Conservation (phyloP, 2,797 vertebrate species). For the Helicolenus hilgendorfi region DNA sequence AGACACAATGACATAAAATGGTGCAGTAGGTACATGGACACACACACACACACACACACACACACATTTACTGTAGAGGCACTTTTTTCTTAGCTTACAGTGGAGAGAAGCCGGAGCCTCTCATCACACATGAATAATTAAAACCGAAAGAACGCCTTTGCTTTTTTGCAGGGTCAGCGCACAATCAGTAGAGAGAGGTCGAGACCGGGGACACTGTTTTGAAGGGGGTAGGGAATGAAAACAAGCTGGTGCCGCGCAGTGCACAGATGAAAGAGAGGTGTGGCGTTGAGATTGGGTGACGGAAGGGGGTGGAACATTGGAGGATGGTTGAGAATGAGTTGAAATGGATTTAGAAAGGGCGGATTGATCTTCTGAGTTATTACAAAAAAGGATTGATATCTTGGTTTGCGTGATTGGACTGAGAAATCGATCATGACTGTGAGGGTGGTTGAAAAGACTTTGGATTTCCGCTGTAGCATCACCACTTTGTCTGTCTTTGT, state of each 20-base stretch:
- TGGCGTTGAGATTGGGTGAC: slow-evolving; percentile 52
- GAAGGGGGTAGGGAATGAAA: slow-evolving; percentile 65
- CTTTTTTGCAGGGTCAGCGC: slow-evolving; percentile 85
- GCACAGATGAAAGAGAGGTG: slow-evolving; percentile 61
- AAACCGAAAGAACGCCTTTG: slow-evolving; percentile 78
- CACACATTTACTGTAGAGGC: slow-evolving; percentile 25
- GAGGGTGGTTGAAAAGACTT: slow-evolving; percentile 9
- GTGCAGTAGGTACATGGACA: neutral
- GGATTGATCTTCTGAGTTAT: slow-evolving; percentile 44
- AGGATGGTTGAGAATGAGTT: slow-evolving; percentile 27
- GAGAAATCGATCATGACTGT: slow-evolving; percentile 42
- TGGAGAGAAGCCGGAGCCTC: slow-evolving; percentile 64
- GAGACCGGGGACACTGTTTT: slow-evolving; percentile 55
- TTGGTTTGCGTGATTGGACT: slow-evolving; percentile 22
- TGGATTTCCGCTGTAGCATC: slow-evolving; percentile 1
- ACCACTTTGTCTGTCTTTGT: slow-evolving; percentile 17
- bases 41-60: neutral
- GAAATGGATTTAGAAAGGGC: slow-evolving; percentile 37
- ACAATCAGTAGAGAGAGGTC: slow-evolving; percentile 83
- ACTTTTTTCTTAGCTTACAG: slow-evolving; percentile 60
- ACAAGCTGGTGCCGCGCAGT: slow-evolving; percentile 48
- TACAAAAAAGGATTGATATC: slow-evolving; percentile 41
- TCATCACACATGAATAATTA: slow-evolving; percentile 87
- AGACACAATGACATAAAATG: slow-evolving; percentile 2
- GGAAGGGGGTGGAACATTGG: neutral